Percentiles rank a stretch among this genome's conserved stretches.
These are phyloP conservation scores for Cuniculus paca DNA, from an alignment of 2,797 vertebrate genomes.

Conservation along the genomic window DNA sequence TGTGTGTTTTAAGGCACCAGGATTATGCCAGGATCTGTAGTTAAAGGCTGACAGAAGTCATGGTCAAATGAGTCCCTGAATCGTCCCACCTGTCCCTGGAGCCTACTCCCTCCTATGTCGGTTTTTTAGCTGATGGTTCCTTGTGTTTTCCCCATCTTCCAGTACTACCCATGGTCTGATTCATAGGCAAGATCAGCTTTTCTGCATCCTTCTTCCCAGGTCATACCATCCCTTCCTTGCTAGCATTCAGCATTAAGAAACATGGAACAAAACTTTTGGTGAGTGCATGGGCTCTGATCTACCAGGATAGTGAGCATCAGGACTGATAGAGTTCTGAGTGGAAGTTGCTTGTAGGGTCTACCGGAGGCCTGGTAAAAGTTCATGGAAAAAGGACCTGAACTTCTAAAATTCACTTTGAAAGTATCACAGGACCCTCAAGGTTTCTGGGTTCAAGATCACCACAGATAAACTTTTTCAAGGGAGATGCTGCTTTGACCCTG, in stretches of 20 bases:
- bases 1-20: background rate
- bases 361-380: background rate
- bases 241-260: background rate
- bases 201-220: background rate
- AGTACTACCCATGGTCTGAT: background rate
- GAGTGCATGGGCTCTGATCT: background rate
- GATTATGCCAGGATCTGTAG: background rate
- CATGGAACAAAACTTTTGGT: background rate
- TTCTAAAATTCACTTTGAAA: background rate
- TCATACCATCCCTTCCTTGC: background rate
- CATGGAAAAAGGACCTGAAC: background rate
- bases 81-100: background rate
- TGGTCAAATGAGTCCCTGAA: background rate
- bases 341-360: background rate
- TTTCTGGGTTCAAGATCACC: background rate
- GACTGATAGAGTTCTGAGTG: background rate
- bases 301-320: background rate
- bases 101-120: background rate
- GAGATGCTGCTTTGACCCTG: background rate
- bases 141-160: background rate
- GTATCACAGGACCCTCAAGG: background rate
- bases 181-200: background rate
- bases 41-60: background rate
- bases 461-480: background rate
- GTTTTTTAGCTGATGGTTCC: slow-evolving; percentile 27